These are phyloP conservation scores for Proctacanthus coquilletti DNA, from an alignment of 1,140 invertebrate species.

Conservation along the genomic window DNA sequence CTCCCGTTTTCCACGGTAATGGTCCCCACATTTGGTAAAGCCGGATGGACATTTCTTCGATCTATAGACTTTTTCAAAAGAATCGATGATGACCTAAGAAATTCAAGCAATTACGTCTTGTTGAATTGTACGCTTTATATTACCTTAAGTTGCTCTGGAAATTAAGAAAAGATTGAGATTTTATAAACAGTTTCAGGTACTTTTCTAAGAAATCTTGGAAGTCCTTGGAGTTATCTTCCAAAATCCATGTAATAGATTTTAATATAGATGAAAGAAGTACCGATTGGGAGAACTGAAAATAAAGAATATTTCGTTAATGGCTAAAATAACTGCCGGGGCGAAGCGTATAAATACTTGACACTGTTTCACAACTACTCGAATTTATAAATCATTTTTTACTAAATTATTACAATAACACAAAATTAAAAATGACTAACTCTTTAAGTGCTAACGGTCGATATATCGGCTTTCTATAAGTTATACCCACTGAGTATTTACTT, in stretches of 20 bases:
- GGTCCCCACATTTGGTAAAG: constrained; percentile 23
- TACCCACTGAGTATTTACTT: no score
- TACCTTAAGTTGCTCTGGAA: constrained; percentile 15
- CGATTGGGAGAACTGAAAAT: constrained; percentile 20
- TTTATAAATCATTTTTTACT: no score
- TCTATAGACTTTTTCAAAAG: constrained; percentile 15
- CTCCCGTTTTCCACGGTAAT: constrained; percentile 18
- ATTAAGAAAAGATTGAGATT: constrained; percentile 13
- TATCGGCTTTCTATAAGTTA: no score
- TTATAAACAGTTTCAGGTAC: constrained; percentile 18
- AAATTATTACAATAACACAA: no score
- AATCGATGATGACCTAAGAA: constrained; percentile 16
- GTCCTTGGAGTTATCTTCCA: background rate
- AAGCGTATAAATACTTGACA: no score
- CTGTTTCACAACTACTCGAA: no score
- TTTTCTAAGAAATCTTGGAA: constrained; percentile 14
- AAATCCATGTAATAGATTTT: background rate
- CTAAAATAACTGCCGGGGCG: no score
- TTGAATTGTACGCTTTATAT: constrained; percentile 4
- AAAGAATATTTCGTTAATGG: background rate
- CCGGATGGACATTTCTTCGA: constrained; percentile 16
- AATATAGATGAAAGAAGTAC: constrained; percentile 13
- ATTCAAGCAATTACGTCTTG: constrained; percentile 4
- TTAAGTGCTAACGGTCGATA: no score
- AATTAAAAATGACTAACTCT: no score